Percentiles rank a stretch among this genome's conserved stretches.
These are phyloP conservation scores for Mesaphorura yosii DNA, from an alignment of 1,140 invertebrate species.

Conservation along the genomic window DNA sequence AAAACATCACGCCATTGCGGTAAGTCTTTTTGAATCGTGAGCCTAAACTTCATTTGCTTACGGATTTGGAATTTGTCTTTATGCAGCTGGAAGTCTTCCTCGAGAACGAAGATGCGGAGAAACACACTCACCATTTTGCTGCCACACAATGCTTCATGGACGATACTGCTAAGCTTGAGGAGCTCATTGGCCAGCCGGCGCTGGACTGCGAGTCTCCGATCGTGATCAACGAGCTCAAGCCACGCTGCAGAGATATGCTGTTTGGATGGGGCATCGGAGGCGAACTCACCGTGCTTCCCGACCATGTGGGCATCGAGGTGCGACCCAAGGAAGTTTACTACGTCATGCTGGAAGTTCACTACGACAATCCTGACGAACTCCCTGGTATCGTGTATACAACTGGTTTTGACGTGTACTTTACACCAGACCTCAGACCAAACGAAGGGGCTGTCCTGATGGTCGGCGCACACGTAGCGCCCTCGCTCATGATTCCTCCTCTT, in stretches of 20 bases:
- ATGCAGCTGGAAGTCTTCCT: conserved; percentile 15
- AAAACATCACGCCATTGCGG: conserved; percentile 15
- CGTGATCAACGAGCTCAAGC: neutral
- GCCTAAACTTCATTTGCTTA: too few relatives aligned
- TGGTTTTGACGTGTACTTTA: conserved; percentile 11
- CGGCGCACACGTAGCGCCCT: conserved; percentile 1
- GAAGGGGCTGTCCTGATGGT: conserved; percentile 11
- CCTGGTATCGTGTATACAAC: neutral
- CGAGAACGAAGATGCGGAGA: neutral
- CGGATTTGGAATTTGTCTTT: conserved; percentile 1
- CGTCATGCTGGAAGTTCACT: conserved; percentile 20
- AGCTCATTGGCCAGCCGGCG: neutral
- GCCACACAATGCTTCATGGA: neutral
- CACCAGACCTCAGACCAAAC: conserved; percentile 2
- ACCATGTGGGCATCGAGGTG: conserved; percentile 14
- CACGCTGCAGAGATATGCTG: neutral
- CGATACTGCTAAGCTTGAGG: neutral
- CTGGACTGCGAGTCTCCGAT: neutral
- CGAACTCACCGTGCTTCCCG: conserved; percentile 14
- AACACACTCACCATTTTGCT: conserved; percentile 19
- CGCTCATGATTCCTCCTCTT: conserved; percentile 12
- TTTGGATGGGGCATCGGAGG: conserved; percentile 20
- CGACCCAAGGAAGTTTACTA: conserved; percentile 5
- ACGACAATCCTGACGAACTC: conserved; percentile 13
- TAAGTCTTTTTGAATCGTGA: conserved; percentile 3